Base-by-base conservation (phyloP, 2,888 invertebrate species). In the Tortrix viridana region DNA sequence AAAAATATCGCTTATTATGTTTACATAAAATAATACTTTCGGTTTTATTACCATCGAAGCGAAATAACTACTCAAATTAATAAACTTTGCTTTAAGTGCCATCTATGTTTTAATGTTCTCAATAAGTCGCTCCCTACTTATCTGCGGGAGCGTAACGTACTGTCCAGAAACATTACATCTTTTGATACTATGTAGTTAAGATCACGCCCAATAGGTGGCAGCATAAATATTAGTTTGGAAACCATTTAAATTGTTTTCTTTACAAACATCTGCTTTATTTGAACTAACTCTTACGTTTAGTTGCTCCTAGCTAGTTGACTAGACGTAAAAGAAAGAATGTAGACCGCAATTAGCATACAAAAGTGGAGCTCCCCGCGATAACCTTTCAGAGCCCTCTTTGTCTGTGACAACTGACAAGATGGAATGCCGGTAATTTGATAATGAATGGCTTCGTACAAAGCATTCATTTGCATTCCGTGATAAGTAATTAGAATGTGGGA, bases 291-390 rank as follows among this genome's bases (percentile, higher is more conserved):
- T 46, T 41, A 48, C 44, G 49, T 60, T 65, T 60, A 41, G 59
- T 65, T 65, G 60, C 59, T 32, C 23, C 68, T n/a, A 61, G 65
- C 66, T 57, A 65, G 65, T 76, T 65, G 70, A 61, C 65, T 69
- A 66, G 32, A 32, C 4, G 32, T 47, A 32, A 56, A 41, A 53
- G 46, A 63, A 70, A 71, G 67, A 67, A 67, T 67, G 60, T 65
- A 44, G 46, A 49, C 43, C 43, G 53, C 59, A 76, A 85, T 86
- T 87, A 84, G 69, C 86, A 86, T 86, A 86, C 86, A 86, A 88
- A 86, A 84, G 85, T 84, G 72, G 71, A 72, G 71, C 71, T 73
- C 56, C 47, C 63, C 50, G 52, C 67, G 68, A 71, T 69, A 68
- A 67, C 67, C 71, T 70, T 70, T 65, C 59, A 53, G 73, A 70